phyloP scores from a whole-genome alignment of 2,888 invertebrate species.

The Coenonympha glycerion region DNA sequence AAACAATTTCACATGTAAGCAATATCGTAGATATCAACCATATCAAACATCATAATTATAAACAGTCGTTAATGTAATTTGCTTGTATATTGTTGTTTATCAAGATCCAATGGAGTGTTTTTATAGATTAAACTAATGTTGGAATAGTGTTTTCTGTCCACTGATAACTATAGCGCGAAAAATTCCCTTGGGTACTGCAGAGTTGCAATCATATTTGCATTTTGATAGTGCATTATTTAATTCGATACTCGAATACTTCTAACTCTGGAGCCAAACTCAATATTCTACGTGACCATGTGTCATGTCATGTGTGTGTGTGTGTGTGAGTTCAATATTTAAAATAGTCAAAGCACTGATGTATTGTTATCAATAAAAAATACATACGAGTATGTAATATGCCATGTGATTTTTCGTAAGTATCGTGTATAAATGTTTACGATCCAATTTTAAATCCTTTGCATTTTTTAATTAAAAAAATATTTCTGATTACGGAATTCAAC shows the following conservation, averaged over 20 bases:
- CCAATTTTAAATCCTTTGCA: no score
- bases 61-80: conserved; percentile 1
- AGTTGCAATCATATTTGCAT: neutral
- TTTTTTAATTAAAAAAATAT: no score
- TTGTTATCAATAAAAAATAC: no score
- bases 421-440: no score
- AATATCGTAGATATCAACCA: neutral
- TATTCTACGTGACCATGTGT: neutral
- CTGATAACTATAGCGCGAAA: neutral
- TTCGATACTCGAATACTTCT: neutral
- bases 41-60: neutral
- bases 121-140: neutral
- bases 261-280: no score
- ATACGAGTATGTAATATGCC: no score
- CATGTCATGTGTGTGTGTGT: no score
- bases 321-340: neutral
- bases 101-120: neutral
- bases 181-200: neutral
- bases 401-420: no score
- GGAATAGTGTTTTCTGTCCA: neutral
- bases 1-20: neutral
- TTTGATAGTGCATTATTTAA: neutral
- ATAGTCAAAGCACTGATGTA: no score
- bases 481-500: no score
- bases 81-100: neutral